phyloP scores from a whole-genome alignment of 2,888 invertebrate genomes.

The Erebia epiphron region DNA sequence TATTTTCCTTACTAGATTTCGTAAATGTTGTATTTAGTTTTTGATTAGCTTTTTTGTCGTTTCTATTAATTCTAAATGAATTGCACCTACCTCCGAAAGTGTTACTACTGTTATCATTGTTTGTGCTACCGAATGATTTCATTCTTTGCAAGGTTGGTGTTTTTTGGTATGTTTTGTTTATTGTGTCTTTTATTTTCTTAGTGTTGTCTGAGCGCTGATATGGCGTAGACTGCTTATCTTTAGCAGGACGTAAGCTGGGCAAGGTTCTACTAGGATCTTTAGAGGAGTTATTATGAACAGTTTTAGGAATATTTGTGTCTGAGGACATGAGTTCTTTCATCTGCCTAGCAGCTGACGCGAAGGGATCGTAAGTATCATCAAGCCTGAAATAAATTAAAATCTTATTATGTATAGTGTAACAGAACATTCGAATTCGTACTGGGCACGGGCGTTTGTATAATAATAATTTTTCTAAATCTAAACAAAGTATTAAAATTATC shows the following conservation, averaged over 20 bases:
- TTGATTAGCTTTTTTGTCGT: slow-evolving; percentile 72
- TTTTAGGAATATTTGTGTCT: slow-evolving; percentile 81
- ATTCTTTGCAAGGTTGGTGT: slow-evolving; percentile 77
- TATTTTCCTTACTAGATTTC: slow-evolving; percentile 78
- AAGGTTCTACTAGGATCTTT: slow-evolving; percentile 74
- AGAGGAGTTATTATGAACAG: slow-evolving; percentile 60
- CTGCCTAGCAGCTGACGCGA: slow-evolving; percentile 90
- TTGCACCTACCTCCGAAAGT: slow-evolving; percentile 72
- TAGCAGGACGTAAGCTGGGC: slow-evolving; percentile 67
- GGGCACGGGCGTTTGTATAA: neutral
- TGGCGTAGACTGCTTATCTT: slow-evolving; percentile 64
- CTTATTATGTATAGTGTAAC: neutral
- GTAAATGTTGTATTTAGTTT: slow-evolving; percentile 76
- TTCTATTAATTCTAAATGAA: slow-evolving; percentile 74
- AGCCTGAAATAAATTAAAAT: slow-evolving; percentile 62
- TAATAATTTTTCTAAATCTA: too few species aligned
- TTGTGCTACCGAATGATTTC: slow-evolving; percentile 77
- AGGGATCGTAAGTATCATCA: slow-evolving; percentile 88
- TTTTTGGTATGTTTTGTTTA: slow-evolving; percentile 80
- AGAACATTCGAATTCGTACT: neutral
- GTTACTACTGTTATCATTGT: slow-evolving; percentile 63
- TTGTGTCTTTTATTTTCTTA: slow-evolving; percentile 77
- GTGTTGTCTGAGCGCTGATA: slow-evolving; percentile 64
- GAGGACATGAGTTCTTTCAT: slow-evolving; percentile 90
- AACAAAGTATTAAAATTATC: too few species aligned